Evolutionary conservation across 2,888 invertebrate genomes (phyloP), one percentile per base, ranked within the genome.

Genomic region (Dorcus hopei): DNA sequence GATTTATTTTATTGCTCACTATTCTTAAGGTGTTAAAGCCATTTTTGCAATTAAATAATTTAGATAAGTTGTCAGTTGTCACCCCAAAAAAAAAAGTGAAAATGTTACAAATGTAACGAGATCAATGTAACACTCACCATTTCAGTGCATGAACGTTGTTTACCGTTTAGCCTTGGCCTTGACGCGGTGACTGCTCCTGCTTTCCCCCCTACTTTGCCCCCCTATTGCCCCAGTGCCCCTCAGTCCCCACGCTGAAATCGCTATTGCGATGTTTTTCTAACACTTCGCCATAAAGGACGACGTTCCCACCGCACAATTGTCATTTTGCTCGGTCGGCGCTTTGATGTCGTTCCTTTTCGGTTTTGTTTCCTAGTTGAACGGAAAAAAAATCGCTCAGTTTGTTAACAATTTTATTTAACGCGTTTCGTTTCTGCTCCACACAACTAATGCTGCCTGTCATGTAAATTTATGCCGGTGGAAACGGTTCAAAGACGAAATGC

Each of bases 151-250:
- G 64, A 65, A 61, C 58, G 68, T 70, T 72, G 71, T 72, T 72
- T 71, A 70, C 70, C 61, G 69, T 69, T 63, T 69, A 72, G 71
- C 73, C 73, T 74, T 74, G 73, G 71, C 73, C 73, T 74, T 74
- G 72, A 64, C 68, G 71, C 72, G 73, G 73, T 72, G 72, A 72
- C 63, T 74, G 73, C 71, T 70, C 73, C 70, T 67, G 53, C 62
- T 57, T 54, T 52, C 59, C 59, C 58, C 65, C 63, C 63, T 65
- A 67, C 68, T 64, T 66, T 67, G 64, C 66, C 66, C 72, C 67
- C 70, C 64, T 66, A 61, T 66, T 72, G 73, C 65, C 73, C 72
- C 69, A 72, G 70, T 72, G 72, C 70, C 72, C 72, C 72, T 72
- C 70, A 72, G 69, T 19, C 54, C 33, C 57, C 45, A 52, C 51